Evolutionary conservation across 1,140 invertebrate genomes (phyloP), one percentile per base, ranked within the genome.

Genomic region (Pseudobourletiella spinata): DNA sequence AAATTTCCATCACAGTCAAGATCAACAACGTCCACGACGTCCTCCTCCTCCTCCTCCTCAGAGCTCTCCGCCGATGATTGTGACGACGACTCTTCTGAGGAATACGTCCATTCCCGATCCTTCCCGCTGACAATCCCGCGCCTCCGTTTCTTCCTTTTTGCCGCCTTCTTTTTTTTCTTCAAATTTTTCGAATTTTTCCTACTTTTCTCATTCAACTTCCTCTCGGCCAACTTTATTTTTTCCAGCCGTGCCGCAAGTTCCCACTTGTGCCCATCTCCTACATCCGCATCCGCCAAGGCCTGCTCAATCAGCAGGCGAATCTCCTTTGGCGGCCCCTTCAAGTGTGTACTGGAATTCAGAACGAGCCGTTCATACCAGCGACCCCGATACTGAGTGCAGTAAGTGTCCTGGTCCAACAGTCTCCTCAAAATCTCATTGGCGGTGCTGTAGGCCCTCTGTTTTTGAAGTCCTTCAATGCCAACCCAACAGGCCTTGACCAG

Each of bases 341-440:
- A 69, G 73, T 82, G 79, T 43, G 80, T 76, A n/a, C n/a, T n/a
- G 16, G 78, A 71, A 64, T 81, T 81, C 0, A 82, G 71, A 15
- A 79, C 74, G 20, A 80, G 65, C 58, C 81, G 68, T 61, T 81
- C 79, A 69, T 74, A 80, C 79, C 79, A 82, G 26, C 75, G 72
- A 14, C 79, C 80, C 29, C 78, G 70, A 61, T 78, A 76, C 44
- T 77, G 71, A 24, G 63, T 59, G 44, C 74, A 71, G 64, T 80
- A 78, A 0, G 74, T 64, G 1, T 71, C 63, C 69, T 82, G 79
- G 1, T 50, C 59, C 14, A 83, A 70, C 3, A 82, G 68, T 30
- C 73, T 64, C 32, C 73, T 63, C 3, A 81, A 68, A n/a, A 76
- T 65, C 18, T 71, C 60, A 46, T 79, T 75, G n/a, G 80, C 81